phyloP scores from a whole-genome alignment of 2,113 vertebrate species.

The Gobiocypris rarus region DNA sequence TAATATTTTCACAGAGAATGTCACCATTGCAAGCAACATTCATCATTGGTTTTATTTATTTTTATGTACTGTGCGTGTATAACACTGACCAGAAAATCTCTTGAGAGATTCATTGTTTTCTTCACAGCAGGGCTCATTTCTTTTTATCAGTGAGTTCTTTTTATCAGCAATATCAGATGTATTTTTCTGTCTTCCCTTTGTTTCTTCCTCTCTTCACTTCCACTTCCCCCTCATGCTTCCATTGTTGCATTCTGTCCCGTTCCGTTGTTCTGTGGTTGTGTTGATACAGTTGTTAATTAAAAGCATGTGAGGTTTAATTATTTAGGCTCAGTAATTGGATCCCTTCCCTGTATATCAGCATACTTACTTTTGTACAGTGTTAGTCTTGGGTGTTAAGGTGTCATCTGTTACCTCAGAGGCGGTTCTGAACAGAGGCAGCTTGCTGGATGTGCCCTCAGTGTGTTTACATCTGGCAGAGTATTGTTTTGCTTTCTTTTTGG shows the following conservation, averaged over 20 bases:
- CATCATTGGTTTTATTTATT: not conserved
- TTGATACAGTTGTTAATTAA: constrained; percentile 38
- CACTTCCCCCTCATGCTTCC: not conserved
- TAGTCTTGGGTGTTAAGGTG: not conserved
- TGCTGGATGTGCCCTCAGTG: not conserved
- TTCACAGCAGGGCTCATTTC: not conserved
- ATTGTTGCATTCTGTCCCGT: too few species aligned
- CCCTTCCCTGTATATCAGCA: constrained; percentile 22
- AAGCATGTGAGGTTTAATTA: constrained; percentile 40
- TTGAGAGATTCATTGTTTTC: not conserved
- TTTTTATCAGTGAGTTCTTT: not conserved
- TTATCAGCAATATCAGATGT: not conserved
- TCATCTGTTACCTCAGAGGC: not conserved
- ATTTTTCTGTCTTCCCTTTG: not conserved
- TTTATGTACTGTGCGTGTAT: not conserved
- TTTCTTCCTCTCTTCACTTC: not conserved
- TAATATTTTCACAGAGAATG: not conserved
- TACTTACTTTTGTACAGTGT: not conserved
- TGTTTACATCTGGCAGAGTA: not conserved
- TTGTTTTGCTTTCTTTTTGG: not conserved
- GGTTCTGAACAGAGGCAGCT: constrained; percentile 5
- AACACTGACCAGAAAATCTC: not conserved
- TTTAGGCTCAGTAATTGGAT: constrained; percentile 40
- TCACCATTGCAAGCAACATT: not conserved
- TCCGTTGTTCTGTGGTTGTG: not conserved